Base-by-base conservation (phyloP, 2,888 invertebrate genomes). In the Diloba caeruleocephala region DNA sequence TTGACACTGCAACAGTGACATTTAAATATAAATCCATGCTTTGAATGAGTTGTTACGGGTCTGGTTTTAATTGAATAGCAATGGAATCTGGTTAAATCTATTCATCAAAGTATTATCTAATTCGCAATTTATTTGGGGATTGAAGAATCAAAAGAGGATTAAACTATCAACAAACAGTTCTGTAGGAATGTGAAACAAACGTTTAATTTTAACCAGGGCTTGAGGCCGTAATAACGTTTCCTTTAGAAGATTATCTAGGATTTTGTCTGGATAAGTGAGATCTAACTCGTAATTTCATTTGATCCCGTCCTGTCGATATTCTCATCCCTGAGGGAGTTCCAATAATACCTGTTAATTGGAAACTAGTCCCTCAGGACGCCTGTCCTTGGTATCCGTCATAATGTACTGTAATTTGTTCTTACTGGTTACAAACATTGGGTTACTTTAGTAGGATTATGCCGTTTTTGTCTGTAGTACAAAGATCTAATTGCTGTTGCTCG, bases 331-430 rank as follows among this genome's bases (percentile, higher is more conserved):
- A 44, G 60, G 67, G 73, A 61, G 63, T 70, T 67, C 64, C 66
- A 54, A 73, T 85, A 85, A 84, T 85, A 80, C 80, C 79, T 78
- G 74, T 79, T 86, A 85, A 85, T 85, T 85, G 84, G 78, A 81
- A 80, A 78, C 79, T 74, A 74, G 70, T 76, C 79, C 74, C 76
- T 61, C 39, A 51, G 57, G 74, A 69, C 59, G 51, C 58, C 58
- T 71, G 62, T 66, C 57, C 58, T 59, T 71, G 32, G 46, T 49
- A 54, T 54, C 49, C 45, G 33, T 67, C 52, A 63, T 53, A 56
- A 59, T 64, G 26, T 55, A 46, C 38, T 44, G 15, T 58, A 48
- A 43, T 69, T 59, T 53, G 59, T 68, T 68, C 15, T 41, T 17
- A 15, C 5, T 42, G 8, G 28, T 14, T 43, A 39, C 21, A 52